These are phyloP conservation scores for Notospermus geniculatus DNA, from an alignment of 1,140 invertebrate genomes.

Conservation along the genomic window DNA sequence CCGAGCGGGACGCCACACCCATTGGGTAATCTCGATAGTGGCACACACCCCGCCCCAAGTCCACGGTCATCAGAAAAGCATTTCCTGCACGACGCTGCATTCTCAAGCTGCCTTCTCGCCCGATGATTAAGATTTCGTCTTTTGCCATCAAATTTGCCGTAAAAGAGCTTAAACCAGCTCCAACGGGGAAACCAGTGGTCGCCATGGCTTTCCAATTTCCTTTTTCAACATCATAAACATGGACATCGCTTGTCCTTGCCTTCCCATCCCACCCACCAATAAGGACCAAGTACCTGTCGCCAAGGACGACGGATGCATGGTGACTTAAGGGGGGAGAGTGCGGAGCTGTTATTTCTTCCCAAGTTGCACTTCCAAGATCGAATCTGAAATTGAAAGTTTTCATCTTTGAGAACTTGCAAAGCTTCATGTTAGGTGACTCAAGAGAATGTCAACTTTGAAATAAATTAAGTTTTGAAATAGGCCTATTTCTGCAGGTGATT, in stretches of 20 bases:
- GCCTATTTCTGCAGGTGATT: no score
- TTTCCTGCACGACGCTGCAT: conserved; percentile 46
- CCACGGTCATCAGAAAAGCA: conserved; percentile 38
- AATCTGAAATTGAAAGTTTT: no score
- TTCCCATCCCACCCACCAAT: conserved; percentile 56
- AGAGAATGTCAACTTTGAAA: no score
- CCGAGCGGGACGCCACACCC: conserved; percentile 46
- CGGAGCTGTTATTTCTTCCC: conserved; percentile 28
- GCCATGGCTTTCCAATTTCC: conserved; percentile 33
- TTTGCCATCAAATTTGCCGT: conserved; percentile 35
- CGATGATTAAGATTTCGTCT: conserved; percentile 46
- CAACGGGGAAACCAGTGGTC: conserved; percentile 42
- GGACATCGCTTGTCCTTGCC: conserved; percentile 30
- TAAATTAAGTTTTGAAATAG: no score
- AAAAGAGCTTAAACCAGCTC: conserved; percentile 51
- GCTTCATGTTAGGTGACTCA: no score
- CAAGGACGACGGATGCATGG: conserved; percentile 41
- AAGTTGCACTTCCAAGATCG: conserved; percentile 4
- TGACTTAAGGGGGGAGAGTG: conserved; percentile 47
- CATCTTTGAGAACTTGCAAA: no score
- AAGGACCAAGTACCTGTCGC: conserved; percentile 43
- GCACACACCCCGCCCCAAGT: conserved; percentile 25
- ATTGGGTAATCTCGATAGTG: conserved; percentile 39
- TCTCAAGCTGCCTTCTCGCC: conserved; percentile 48
- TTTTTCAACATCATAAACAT: conserved; percentile 41